Percentiles rank a stretch among this genome's conserved stretches.
phyloP scores from a whole-genome alignment of 2,797 vertebrate species.

The Hozukius guyotensis region DNA sequence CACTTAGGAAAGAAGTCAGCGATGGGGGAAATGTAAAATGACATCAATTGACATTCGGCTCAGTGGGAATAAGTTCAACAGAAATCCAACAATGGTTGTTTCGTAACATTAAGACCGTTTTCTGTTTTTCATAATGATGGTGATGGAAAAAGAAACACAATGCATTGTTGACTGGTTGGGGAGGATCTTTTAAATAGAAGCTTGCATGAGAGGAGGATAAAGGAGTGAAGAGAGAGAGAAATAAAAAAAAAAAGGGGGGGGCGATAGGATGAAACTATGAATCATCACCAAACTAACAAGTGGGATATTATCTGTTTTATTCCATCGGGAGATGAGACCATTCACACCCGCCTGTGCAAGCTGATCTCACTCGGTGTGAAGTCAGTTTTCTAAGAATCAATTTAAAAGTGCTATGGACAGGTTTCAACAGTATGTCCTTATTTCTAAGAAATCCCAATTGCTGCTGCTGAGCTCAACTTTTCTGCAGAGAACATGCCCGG shows the following conservation, averaged over 20 bases:
- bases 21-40: neutral
- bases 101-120: neutral
- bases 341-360: slow-evolving; percentile 8
- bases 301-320: slow-evolving; percentile 11
- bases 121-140: neutral
- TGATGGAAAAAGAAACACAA: neutral
- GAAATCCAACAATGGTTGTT: neutral
- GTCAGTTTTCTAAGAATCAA: slow-evolving; percentile 25
- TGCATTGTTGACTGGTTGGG: neutral
- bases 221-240: neutral
- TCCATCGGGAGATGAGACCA: neutral
- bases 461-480: slow-evolving; percentile 15
- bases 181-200: neutral
- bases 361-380: slow-evolving; percentile 21
- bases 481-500: slow-evolving; percentile 54
- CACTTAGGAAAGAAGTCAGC: neutral
- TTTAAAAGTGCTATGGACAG: slow-evolving; percentile 23
- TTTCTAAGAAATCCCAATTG: slow-evolving; percentile 25
- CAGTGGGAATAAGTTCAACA: neutral
- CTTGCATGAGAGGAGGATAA: neutral
- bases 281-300: slow-evolving; percentile 13
- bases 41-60: neutral
- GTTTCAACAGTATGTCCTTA: slow-evolving; percentile 34
- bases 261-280: neutral
- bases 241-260: neutral